Evolutionary conservation across 1,140 invertebrate genomes (phyloP).

Genomic region (Aphaenogaster rudis): DNA sequence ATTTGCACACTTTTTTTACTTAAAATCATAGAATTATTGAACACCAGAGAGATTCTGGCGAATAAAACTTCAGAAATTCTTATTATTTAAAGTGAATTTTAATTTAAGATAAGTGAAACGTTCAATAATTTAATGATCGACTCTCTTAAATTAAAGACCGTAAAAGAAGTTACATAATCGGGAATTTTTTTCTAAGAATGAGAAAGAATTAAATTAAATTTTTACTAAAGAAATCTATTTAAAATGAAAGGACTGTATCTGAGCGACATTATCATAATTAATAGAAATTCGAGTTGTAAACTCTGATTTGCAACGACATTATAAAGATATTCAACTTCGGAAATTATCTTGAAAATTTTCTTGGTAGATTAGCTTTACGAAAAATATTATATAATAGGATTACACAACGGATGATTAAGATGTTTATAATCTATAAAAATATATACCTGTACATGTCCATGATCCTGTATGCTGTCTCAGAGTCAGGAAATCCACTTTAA

Average conservation of each 20-base stretch:
- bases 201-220: neutral
- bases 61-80: neutral
- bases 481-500: neutral
- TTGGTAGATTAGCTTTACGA: neutral
- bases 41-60: neutral
- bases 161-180: neutral
- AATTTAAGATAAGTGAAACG: slow-evolving; percentile 7
- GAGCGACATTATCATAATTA: neutral
- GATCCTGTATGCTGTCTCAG: neutral
- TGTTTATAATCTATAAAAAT: neutral
- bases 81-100: neutral
- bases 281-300: neutral
- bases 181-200: neutral
- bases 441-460: neutral
- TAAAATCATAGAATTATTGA: neutral
- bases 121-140: neutral
- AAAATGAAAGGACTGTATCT: neutral
- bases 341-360: slow-evolving; percentile 1
- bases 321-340: neutral
- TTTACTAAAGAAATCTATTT: slow-evolving; percentile 1
- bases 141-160: neutral
- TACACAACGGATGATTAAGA: neutral
- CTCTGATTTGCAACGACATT: neutral
- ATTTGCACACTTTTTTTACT: neutral
- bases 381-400: too few species aligned